Evolutionary conservation across 64 coral and sea anemone species (phyloP).

Genomic region (Actinia tenebrosa): DNA sequence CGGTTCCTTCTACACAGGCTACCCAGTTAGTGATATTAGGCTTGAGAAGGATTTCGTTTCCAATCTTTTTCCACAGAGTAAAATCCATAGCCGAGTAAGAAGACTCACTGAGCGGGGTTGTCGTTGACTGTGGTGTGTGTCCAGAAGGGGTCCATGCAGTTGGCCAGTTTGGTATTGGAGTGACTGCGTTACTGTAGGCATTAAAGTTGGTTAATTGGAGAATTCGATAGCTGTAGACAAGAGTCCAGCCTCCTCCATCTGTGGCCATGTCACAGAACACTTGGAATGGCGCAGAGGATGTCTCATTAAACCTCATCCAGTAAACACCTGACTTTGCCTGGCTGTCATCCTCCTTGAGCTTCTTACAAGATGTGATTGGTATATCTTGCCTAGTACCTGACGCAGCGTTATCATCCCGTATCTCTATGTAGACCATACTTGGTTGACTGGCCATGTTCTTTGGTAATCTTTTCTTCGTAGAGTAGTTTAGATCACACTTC

Average conservation of each 20-base stretch:
- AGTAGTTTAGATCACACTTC: no score
- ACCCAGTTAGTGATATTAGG: slow-evolving; percentile 80
- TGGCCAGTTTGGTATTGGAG: slow-evolving; percentile 13
- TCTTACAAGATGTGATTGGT: not conserved
- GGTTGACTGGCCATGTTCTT: no score
- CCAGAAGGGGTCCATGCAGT: not conserved
- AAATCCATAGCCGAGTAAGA: slow-evolving; percentile 47
- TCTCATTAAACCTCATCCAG: not conserved
- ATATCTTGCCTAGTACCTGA: no score
- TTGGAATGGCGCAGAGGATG: not conserved
- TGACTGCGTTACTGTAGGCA: not conserved
- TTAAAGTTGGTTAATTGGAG: not conserved
- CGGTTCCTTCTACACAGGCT: slow-evolving; percentile 15
- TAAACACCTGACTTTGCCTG: not conserved
- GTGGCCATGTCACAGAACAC: slow-evolving; percentile 23
- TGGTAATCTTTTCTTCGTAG: no score
- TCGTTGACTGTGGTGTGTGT: slow-evolving; percentile 12
- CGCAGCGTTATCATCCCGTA: no score
- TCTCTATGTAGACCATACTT: no score
- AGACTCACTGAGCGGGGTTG: slow-evolving; percentile 42
- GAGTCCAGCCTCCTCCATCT: slow-evolving; percentile 12
- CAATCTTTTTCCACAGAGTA: slow-evolving; percentile 31
- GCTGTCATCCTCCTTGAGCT: not conserved
- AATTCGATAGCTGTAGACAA: slow-evolving; percentile 7
- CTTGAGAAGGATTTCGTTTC: slow-evolving; percentile 34